Evolutionary conservation across 1,140 invertebrate species (phyloP).

Genomic region (Zaprionus vittiger): DNA sequence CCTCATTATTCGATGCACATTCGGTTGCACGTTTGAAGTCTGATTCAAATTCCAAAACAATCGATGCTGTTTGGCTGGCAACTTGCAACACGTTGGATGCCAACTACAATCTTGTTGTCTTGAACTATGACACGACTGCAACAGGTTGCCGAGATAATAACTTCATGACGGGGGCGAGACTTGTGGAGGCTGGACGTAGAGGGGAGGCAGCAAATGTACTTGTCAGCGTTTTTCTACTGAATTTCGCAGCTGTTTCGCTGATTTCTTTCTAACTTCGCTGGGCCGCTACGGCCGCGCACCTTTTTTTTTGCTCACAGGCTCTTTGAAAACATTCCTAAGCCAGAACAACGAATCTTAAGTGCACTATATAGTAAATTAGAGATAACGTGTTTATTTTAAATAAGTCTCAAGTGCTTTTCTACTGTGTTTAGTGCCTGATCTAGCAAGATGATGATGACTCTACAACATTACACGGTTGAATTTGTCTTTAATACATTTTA

Average conservation of each 20-base stretch:
- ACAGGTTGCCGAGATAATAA: conserved; percentile 47
- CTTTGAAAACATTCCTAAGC: background rate
- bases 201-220: conserved; percentile 19
- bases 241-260: conserved; percentile 52
- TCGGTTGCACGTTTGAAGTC: background rate
- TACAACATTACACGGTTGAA: too few relatives aligned
- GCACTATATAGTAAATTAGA: background rate
- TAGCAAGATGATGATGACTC: too few relatives aligned
- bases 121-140: conserved; percentile 50
- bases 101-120: conserved; percentile 13
- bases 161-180: background rate
- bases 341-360: background rate
- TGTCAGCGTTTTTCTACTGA: conserved; percentile 28
- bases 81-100: conserved; percentile 45
- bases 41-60: background rate
- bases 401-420: too few relatives aligned
- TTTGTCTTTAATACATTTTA: too few relatives aligned
- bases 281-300: conserved; percentile 1
- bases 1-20: background rate
- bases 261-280: conserved; percentile 10
- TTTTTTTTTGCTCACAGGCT: background rate
- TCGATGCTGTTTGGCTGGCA: conserved; percentile 2
- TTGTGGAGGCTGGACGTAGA: too few relatives aligned
- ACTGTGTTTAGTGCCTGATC: background rate
- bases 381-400: too few relatives aligned